Percentiles rank a stretch among this genome's conserved stretches.
These are phyloP conservation scores for Antheraea yamamai DNA, from an alignment of 2,888 invertebrate species.

Conservation along the genomic window DNA sequence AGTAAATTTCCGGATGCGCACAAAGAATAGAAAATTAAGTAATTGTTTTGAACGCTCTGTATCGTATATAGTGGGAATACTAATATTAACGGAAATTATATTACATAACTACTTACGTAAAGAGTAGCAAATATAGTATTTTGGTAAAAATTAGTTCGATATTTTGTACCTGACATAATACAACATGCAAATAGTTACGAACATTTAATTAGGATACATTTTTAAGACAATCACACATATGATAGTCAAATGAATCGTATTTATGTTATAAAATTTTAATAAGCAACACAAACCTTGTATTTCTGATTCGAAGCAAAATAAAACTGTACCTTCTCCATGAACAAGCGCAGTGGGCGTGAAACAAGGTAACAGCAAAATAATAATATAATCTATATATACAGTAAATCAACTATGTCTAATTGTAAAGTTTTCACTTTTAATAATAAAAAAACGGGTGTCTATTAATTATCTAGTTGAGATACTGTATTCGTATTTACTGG, in stretches of 20 bases:
- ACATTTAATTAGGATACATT: no score
- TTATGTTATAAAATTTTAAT: not conserved
- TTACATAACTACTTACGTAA: not conserved
- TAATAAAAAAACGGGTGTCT: not conserved
- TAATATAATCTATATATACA: not conserved
- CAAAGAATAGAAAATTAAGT: not conserved
- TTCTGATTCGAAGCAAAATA: conserved; percentile 8
- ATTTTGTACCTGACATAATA: no score
- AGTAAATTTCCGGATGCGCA: not conserved
- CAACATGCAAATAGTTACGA: no score
- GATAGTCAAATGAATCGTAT: not conserved
- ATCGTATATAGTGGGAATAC: not conserved
- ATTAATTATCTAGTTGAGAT: not conserved
- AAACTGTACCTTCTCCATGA: not conserved
- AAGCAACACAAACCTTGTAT: conserved; percentile 5
- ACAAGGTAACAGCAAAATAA: not conserved
- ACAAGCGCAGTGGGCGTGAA: conserved; percentile 6
- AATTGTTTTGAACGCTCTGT: not conserved
- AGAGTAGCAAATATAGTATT: not conserved
- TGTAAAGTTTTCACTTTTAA: not conserved
- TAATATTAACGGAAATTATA: not conserved
- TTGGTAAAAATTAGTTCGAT: not conserved
- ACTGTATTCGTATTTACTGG: conserved; percentile 11
- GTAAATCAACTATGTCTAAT: not conserved
- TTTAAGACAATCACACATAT: no score